phyloP scores from a whole-genome alignment of 2,797 vertebrate genomes.

The Dicrostonyx torquatus region DNA sequence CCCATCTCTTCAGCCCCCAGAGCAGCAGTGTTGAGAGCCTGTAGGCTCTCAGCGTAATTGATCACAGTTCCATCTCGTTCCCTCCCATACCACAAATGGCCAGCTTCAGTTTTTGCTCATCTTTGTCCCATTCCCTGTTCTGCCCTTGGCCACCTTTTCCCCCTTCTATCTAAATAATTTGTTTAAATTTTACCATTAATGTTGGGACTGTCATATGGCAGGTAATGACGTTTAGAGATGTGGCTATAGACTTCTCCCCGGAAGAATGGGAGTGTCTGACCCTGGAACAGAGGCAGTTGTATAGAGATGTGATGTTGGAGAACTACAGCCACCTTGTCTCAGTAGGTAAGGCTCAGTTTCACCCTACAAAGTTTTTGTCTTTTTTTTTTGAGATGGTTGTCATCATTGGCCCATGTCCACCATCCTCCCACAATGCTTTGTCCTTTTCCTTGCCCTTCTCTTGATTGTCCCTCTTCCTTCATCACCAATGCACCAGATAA shows the following conservation, averaged over 20 bases:
- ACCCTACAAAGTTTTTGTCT: too few relatives aligned
- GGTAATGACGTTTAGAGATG: conserved; percentile 41
- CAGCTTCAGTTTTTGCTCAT: background rate
- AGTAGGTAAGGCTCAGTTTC: background rate
- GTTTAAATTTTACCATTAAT: background rate
- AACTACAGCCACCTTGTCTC: conserved; percentile 2
- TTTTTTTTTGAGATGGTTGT: background rate
- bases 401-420: background rate
- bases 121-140: background rate
- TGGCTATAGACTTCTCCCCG: background rate
- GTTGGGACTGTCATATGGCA: background rate
- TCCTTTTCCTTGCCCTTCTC: background rate
- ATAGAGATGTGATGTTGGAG: conserved; percentile 21
- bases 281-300: background rate
- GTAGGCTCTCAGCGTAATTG: background rate
- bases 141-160: background rate
- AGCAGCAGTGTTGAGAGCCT: background rate
- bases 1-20: too few relatives aligned
- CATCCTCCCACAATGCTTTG: background rate
- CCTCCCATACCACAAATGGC: background rate
- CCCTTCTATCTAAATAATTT: background rate
- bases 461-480: background rate
- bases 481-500: background rate
- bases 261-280: background rate
- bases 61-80: background rate